Percentiles rank a stretch among this genome's conserved stretches.
phyloP scores from a whole-genome alignment of 2,113 vertebrate species.

The Hippoglossus stenolepis region DNA sequence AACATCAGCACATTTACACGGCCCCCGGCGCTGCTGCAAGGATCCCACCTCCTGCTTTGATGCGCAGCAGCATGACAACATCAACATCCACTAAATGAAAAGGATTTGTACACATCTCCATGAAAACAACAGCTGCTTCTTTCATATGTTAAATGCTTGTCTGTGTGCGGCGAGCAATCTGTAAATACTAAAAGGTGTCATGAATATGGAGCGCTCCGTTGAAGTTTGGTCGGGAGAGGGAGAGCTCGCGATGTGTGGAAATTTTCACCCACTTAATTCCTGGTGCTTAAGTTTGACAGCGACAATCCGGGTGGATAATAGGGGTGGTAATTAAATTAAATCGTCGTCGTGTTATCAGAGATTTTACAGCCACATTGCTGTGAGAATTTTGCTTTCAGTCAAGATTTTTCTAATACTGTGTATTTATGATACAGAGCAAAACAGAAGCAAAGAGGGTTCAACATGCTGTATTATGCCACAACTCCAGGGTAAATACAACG shows the following conservation, averaged over 20 bases:
- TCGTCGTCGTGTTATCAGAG: not conserved
- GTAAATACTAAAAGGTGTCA: slow-evolving; percentile 47
- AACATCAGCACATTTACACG: slow-evolving; percentile 14
- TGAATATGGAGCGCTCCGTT: slow-evolving; percentile 7
- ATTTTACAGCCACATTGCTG: slow-evolving; percentile 4
- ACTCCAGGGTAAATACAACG: not conserved
- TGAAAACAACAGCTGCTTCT: slow-evolving; percentile 64
- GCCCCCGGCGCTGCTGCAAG: slow-evolving; percentile 5
- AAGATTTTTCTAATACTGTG: not conserved
- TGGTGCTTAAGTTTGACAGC: slow-evolving; percentile 20
- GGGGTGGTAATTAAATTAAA: slow-evolving; percentile 30
- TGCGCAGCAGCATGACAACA: slow-evolving; percentile 27
- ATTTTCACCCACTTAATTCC: slow-evolving; percentile 25
- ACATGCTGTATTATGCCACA: not conserved
- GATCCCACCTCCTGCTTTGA: slow-evolving; percentile 31
- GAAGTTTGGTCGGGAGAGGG: slow-evolving; percentile 4
- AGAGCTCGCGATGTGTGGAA: slow-evolving; percentile 6
- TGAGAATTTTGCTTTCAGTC: not conserved
- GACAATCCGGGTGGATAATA: slow-evolving; percentile 10
- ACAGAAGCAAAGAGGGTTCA: not conserved
- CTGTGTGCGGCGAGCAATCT: slow-evolving; percentile 20
- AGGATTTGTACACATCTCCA: slow-evolving; percentile 21
- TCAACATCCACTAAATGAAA: slow-evolving; percentile 31
- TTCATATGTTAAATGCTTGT: slow-evolving; percentile 27
- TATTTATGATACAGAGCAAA: not conserved